Percentiles rank a stretch among this genome's conserved stretches.
phyloP scores from a whole-genome alignment of 2,113 vertebrate genomes.

The Cisticola juncidis region DNA sequence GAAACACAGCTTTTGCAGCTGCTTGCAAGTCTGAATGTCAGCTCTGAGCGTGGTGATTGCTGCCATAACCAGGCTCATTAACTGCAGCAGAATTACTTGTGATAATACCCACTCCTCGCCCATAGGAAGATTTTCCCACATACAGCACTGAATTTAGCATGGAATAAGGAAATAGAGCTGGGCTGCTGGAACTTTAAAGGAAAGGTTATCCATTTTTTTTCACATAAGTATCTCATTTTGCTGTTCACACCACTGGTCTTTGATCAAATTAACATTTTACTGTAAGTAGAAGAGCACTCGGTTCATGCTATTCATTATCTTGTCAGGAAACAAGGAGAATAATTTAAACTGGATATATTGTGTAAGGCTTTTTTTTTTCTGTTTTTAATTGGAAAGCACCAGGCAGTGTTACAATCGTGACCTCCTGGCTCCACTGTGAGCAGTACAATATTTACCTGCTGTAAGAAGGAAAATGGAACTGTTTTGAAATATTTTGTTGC shows the following conservation, averaged over 20 bases:
- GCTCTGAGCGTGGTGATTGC: neutral
- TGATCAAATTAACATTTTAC: conserved; percentile 30
- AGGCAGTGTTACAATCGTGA: accelerated
- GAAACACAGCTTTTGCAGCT: neutral
- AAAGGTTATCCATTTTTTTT: conserved; percentile 10
- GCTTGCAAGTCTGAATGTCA: neutral
- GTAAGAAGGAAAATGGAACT: neutral
- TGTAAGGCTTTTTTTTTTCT: neutral
- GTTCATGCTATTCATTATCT: conserved; percentile 40
- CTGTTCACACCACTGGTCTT: conserved; percentile 12
- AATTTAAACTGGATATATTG: neutral
- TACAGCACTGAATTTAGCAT: neutral
- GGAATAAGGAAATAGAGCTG: neutral
- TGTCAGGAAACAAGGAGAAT: conserved; percentile 13
- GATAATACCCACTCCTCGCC: neutral
- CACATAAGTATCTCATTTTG: conserved; percentile 21
- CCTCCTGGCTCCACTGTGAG: neutral
- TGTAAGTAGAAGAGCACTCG: neutral
- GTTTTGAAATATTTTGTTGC: neutral
- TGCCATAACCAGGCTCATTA: conserved; percentile 31
- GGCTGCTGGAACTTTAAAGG: neutral
- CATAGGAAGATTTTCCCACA: neutral
- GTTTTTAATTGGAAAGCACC: conserved; percentile 7
- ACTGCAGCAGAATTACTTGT: conserved; percentile 24
- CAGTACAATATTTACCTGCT: neutral